phyloP scores from a whole-genome alignment of 2,113 vertebrate genomes.

The Phyllostomus discolor region DNA sequence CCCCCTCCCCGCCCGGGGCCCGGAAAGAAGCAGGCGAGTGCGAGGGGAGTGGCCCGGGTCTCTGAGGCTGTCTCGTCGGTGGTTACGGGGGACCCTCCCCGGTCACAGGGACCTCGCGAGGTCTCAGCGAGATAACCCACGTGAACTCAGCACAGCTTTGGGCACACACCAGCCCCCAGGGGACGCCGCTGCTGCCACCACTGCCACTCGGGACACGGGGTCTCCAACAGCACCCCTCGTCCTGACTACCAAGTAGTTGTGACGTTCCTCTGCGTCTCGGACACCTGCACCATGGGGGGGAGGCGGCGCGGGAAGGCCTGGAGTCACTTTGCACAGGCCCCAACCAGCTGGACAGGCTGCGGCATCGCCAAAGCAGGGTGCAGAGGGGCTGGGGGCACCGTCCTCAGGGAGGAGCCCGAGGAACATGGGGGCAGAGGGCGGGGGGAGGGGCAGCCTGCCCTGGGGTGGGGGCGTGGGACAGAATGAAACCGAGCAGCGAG shows the following conservation, averaged over 20 bases:
- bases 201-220: not conserved
- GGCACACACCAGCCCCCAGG: not conserved
- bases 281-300: not conserved
- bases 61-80: not conserved
- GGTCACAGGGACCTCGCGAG: not conserved
- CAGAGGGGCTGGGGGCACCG: not conserved
- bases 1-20: accelerated
- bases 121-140: accelerated
- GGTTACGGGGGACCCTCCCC: not conserved
- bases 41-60: accelerated
- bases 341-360: not conserved
- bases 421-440: not conserved
- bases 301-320: not conserved
- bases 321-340: not conserved
- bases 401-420: not conserved
- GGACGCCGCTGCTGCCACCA: not conserved
- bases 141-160: not conserved
- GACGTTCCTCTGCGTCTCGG: not conserved
- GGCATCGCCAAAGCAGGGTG: too few relatives aligned
- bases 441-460: not conserved
- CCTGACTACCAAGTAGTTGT: not conserved
- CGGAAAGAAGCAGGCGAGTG: not conserved
- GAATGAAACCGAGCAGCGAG: too few relatives aligned
- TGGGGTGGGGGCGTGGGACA: not conserved
- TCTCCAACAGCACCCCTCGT: not conserved